Conservation (phyloP, 2,797 vertebrate genomes). For the Galaxias olidus region DNA sequence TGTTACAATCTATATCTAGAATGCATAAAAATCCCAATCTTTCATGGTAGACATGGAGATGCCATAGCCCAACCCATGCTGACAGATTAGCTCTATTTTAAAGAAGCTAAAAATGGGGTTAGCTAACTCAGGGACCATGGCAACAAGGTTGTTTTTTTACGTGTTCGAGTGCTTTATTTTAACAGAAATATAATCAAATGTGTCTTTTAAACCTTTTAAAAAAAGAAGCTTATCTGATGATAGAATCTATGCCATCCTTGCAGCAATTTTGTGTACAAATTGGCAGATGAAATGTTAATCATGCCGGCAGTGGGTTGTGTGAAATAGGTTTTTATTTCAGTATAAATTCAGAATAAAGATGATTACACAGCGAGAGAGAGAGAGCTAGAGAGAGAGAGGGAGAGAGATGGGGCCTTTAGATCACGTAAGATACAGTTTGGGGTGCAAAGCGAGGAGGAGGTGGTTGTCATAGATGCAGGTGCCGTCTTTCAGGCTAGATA, state of each 20-base stretch:
- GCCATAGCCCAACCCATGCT: slow-evolving; percentile 23
- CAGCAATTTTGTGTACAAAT: neutral
- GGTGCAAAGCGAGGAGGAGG: neutral
- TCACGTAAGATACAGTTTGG: neutral
- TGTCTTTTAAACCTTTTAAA: no score
- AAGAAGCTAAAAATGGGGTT: slow-evolving; percentile 28
- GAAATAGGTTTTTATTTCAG: no score
- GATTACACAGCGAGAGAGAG: neutral
- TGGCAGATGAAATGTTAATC: neutral
- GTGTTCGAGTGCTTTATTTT: no score
- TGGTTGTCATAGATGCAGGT: no score
- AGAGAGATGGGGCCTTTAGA: slow-evolving; percentile 1
- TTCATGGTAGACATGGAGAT: slow-evolving; percentile 46
- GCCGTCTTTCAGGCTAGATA: no score
- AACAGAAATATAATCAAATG: no score
- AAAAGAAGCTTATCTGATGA: no score
- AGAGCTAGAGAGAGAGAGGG: neutral
- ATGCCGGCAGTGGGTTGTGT: no score
- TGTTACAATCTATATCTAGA: slow-evolving; percentile 42
- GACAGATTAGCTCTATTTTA: slow-evolving; percentile 51
- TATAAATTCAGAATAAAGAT: no score
- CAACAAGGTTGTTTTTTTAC: slow-evolving; percentile 38
- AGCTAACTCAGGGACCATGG: slow-evolving; percentile 40
- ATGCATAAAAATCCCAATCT: slow-evolving; percentile 46
- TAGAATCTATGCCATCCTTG: neutral